Evolutionary conservation across 2,797 vertebrate genomes (phyloP).

Genomic region (Phrynocephalus vlangalii): DNA sequence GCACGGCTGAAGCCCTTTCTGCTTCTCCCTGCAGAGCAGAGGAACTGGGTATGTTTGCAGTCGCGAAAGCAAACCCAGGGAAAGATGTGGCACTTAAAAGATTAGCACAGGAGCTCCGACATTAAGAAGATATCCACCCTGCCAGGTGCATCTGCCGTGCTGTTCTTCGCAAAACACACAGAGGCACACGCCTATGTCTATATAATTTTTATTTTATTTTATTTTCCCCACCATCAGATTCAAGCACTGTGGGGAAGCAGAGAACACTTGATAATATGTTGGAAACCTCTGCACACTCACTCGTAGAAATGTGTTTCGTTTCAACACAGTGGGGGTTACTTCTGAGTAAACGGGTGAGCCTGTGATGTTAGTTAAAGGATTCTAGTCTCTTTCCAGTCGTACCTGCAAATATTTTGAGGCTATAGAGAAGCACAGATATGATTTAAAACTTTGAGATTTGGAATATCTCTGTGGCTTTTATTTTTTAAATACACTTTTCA

Average conservation of each 20-base stretch:
- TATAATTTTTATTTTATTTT: neutral
- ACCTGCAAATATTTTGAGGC: neutral
- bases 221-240: neutral
- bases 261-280: neutral
- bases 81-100: neutral
- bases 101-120: neutral
- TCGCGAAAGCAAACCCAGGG: neutral
- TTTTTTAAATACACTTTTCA: too few species aligned
- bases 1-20: constrained; percentile 5
- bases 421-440: neutral
- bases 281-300: neutral
- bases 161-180: neutral
- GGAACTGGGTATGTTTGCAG: neutral
- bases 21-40: neutral
- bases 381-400: neutral
- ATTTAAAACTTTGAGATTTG: neutral
- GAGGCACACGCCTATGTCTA: too few species aligned
- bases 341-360: neutral
- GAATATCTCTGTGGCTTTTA: neutral
- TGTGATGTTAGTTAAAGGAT: neutral
- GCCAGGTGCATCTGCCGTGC: neutral
- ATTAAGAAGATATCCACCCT: neutral
- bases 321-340: neutral
- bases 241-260: neutral
- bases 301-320: neutral